Conservation (phyloP, 2,113 vertebrate species). For the Numida meleagris region DNA sequence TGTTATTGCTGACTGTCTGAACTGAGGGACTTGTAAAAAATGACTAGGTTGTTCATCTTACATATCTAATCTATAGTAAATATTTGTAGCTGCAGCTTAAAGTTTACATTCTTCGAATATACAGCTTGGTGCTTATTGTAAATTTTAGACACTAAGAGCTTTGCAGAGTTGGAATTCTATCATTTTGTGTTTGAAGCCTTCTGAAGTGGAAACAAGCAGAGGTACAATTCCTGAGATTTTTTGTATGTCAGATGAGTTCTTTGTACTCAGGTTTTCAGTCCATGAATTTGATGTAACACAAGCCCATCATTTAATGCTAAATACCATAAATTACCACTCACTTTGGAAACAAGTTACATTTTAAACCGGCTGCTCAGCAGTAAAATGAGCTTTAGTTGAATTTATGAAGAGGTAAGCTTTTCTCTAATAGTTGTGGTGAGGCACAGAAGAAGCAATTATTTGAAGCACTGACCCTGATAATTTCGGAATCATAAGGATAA, state of each 20-base stretch:
- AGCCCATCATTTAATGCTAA: background rate
- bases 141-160: background rate
- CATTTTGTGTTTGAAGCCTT: background rate
- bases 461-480: background rate
- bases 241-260: background rate
- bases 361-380: conserved; percentile 3
- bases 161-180: background rate
- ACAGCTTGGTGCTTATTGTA: background rate
- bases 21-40: background rate
- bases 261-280: background rate
- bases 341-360: background rate
- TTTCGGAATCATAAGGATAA: background rate
- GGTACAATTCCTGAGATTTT: background rate
- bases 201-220: background rate
- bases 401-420: background rate
- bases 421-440: background rate
- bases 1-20: fast-evolving
- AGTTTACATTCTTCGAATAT: background rate
- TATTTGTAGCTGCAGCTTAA: background rate
- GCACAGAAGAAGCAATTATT: background rate
- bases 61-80: background rate
- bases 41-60: background rate
- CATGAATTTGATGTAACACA: background rate
- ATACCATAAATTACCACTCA: background rate
- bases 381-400: conserved; percentile 3